phyloP scores from a whole-genome alignment of 2,113 vertebrate species.

The Genyomyrus donnyi region DNA sequence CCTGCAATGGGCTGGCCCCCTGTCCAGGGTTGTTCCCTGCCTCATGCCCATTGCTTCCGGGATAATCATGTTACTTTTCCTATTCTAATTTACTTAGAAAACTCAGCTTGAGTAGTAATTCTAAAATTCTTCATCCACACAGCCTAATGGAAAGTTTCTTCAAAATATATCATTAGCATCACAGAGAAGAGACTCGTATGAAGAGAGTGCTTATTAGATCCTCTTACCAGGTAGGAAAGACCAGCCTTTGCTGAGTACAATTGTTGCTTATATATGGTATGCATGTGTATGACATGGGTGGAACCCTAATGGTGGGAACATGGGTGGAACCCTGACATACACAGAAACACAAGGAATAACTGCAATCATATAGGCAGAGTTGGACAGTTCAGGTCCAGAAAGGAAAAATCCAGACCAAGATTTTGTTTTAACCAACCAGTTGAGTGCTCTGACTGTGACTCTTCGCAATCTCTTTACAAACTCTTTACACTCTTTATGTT shows the following conservation, averaged over 20 bases:
- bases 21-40: too few relatives aligned
- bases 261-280: not conserved
- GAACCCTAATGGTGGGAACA: not conserved
- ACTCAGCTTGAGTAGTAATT: not conserved
- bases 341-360: not conserved
- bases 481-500: not conserved
- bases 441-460: not conserved
- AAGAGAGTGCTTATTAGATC: not conserved
- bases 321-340: not conserved
- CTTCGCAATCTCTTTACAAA: too few relatives aligned
- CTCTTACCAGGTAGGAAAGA: not conserved
- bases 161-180: not conserved
- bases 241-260: not conserved
- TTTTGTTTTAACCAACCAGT: not conserved
- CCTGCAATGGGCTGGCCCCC: too few relatives aligned
- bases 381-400: not conserved
- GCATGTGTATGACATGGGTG: not conserved
- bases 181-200: not conserved
- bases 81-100: not conserved
- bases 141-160: not conserved
- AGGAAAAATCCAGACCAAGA: not conserved
- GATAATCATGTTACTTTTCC: not conserved
- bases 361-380: not conserved
- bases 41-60: too few relatives aligned
- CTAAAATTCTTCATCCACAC: not conserved